Evolutionary conservation across 2,888 invertebrate species (phyloP), one percentile per base, ranked within the genome.

Genomic region (Dicycla oo): DNA sequence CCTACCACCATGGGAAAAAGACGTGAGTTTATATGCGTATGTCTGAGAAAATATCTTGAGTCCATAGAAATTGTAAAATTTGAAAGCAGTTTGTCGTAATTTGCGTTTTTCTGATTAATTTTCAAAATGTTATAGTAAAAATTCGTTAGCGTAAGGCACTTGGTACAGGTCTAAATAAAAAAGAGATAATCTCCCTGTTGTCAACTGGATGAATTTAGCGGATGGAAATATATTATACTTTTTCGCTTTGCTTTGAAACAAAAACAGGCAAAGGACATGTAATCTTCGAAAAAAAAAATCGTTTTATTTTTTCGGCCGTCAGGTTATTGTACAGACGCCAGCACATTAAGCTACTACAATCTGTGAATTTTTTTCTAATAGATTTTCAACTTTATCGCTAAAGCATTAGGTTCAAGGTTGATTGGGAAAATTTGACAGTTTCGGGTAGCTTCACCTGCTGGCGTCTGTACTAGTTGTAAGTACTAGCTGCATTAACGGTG

Each of bases 201-300:
- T 49, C 54, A 64, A 30, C 13, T 51, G 18, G 11, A 58, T 58
- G 13, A 51, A 63, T 13, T 34, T 8, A 15, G 20, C n/a, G 45
- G 57, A 47, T 23, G 38, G 20, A 38, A 69, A 51, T 51, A n/a
- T n/a, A n/a, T n/a, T n/a, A n/a, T n/a, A 68, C 2, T 45, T 69
- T 45, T 58, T 13, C 23, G 23, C 20, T 45, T 47, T 11, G 23
- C 6, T 20, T 65, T 70, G n/a, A 40, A 65, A 63, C n/a, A 47
- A 69, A 72, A 64, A 40, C 34, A 7, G 13, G 2, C 40, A 30
- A 40, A 60, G 5, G 13, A 20, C 18, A 30, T 18, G 5, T 26
- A 20, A 15, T 53, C 20, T 4, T 0, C 7, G 49, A 49, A 53
- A 43, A 26, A 11, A 40, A 70, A 13, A 10, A 2, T n/a, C 8